Conservation (phyloP, 1,140 invertebrate genomes). For the Rhagoletis pomonella region DNA sequence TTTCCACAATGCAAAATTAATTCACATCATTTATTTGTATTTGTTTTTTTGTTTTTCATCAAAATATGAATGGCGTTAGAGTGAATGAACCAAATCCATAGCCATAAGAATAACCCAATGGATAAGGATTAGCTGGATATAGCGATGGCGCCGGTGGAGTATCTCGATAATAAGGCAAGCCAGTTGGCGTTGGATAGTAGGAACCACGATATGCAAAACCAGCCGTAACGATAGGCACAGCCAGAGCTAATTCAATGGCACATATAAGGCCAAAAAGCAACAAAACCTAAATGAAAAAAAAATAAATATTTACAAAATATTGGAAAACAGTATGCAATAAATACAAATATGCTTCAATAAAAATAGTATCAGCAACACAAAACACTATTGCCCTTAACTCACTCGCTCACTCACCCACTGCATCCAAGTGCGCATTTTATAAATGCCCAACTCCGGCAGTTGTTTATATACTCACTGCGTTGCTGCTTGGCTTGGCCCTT, state of each 20-base stretch:
- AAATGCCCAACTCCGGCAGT: not conserved
- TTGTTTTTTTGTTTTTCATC: not conserved
- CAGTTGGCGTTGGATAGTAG: not conserved
- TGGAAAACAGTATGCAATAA: not conserved
- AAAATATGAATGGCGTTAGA: slow-evolving; percentile 50
- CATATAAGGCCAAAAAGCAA: slow-evolving; percentile 22
- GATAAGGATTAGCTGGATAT: not conserved
- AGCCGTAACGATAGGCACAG: slow-evolving; percentile 48
- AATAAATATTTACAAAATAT: not conserved
- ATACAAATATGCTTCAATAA: not conserved
- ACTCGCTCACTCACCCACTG: not conserved
- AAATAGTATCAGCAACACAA: not conserved
- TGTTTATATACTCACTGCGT: not conserved
- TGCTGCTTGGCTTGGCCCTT: too few species aligned
- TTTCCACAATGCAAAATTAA: not conserved
- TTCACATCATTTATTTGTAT: not conserved
- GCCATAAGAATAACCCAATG: slow-evolving; percentile 7
- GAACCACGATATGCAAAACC: slow-evolving; percentile 45
- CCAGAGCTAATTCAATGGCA: not conserved
- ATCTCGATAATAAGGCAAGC: slow-evolving; percentile 20
- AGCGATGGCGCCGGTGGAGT: not conserved
- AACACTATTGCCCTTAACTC: not conserved
- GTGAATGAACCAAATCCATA: slow-evolving; percentile 41
- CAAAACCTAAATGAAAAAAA: not conserved
- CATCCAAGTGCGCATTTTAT: slow-evolving; percentile 2